phyloP scores from a whole-genome alignment of 2,113 vertebrate species.

The Hypomesus transpacificus region DNA sequence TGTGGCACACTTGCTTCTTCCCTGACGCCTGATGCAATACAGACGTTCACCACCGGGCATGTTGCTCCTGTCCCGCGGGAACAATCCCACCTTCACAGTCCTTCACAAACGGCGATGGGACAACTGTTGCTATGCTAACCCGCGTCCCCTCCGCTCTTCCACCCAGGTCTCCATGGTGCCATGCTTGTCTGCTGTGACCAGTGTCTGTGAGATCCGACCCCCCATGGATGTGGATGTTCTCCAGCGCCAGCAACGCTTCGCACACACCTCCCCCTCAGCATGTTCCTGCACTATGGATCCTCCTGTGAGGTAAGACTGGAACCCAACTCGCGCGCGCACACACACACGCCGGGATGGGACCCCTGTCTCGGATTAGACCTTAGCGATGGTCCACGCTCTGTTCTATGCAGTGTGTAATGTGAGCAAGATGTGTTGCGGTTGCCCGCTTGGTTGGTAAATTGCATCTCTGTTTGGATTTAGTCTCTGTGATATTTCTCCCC shows the following conservation, averaged over 20 bases:
- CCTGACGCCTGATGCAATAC: too few species aligned
- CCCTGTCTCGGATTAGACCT: neutral
- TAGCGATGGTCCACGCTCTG: neutral
- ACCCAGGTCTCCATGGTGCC: conserved; percentile 24
- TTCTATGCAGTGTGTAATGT: conserved; percentile 24
- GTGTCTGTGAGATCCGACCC: conserved; percentile 27
- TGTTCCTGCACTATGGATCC: conserved; percentile 45
- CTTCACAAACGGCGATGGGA: too few species aligned
- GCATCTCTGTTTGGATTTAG: neutral
- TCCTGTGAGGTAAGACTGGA: conserved; percentile 56
- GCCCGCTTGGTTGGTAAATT: conserved; percentile 9
- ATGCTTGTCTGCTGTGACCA: conserved; percentile 26
- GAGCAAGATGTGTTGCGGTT: conserved; percentile 35
- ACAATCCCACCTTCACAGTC: too few species aligned
- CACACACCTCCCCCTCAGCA: conserved; percentile 28
- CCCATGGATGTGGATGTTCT: conserved; percentile 49
- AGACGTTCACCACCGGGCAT: too few species aligned
- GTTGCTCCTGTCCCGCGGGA: too few species aligned
- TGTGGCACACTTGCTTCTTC: too few species aligned
- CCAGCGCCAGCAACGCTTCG: conserved; percentile 12
- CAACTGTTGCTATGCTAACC: neutral
- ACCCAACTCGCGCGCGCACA: neutral
- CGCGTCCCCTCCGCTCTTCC: neutral
- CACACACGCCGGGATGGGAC: neutral
- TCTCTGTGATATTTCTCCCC: neutral